These are phyloP conservation scores for Trichonephila inaurata DNA, from an alignment of 1,140 invertebrate species.

Conservation along the genomic window DNA sequence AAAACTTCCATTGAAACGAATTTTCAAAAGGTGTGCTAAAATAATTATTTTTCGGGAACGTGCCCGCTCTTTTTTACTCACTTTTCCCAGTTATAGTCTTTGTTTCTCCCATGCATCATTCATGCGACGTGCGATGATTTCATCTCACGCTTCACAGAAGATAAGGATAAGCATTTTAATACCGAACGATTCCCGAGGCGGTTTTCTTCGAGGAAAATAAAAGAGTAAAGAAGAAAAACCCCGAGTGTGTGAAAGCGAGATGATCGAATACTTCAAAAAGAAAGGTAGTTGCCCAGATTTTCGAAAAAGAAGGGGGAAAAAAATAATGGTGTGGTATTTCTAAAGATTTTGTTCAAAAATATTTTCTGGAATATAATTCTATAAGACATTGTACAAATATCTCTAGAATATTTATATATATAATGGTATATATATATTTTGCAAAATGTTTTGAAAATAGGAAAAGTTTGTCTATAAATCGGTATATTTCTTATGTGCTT, in stretches of 20 bases:
- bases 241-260: neutral
- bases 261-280: constrained; percentile 27
- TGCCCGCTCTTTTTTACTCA: neutral
- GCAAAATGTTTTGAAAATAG: too few species aligned
- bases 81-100: neutral
- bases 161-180: constrained; percentile 23
- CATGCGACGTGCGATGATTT: neutral
- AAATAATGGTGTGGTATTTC: neutral
- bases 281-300: neutral
- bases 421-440: too few species aligned
- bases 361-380: too few species aligned
- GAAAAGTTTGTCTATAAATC: too few species aligned
- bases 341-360: neutral
- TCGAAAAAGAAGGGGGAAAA: neutral
- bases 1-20: too few species aligned
- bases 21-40: too few species aligned
- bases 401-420: too few species aligned
- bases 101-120: constrained; percentile 1
- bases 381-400: too few species aligned
- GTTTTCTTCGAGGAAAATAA: neutral
- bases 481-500: too few species aligned
- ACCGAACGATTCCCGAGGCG: neutral
- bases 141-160: neutral
- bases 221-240: neutral
- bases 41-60: neutral